Percentiles rank a stretch among this genome's conserved stretches.
Evolutionary conservation across 2,888 invertebrate species (phyloP).

Genomic region (Nephrotoma appendiculata): DNA sequence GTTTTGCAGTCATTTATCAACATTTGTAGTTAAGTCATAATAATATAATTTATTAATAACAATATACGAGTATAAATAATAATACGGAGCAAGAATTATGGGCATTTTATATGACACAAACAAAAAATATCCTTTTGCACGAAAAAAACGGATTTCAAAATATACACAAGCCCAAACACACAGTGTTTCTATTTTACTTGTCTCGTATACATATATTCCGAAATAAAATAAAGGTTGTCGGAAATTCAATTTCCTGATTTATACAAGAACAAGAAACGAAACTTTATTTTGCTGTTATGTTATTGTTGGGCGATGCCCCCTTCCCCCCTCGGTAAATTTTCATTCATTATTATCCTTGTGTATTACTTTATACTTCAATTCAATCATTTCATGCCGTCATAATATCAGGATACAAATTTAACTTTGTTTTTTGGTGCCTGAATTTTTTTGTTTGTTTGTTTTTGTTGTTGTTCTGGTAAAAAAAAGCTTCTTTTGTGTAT

Average conservation of each 20-base stretch:
- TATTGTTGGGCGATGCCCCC: not conserved
- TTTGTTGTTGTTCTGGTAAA: not conserved
- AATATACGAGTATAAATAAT: not conserved
- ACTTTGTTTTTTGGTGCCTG: not conserved
- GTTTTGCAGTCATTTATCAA: not conserved
- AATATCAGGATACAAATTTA: not conserved
- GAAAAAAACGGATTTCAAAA: not conserved
- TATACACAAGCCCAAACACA: not conserved
- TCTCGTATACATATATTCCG: not conserved
- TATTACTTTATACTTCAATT: not conserved
- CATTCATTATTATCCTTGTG: not conserved
- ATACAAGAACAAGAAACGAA: not conserved
- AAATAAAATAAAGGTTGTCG: not conserved
- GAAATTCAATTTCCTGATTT: not conserved
- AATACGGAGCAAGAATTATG: not conserved
- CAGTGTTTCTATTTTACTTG: not conserved
- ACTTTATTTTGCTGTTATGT: not conserved
- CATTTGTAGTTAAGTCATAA: not conserved
- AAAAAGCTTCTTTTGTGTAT: not conserved
- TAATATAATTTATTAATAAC: not conserved
- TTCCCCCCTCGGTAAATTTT: not conserved
- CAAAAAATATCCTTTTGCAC: not conserved
- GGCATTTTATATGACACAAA: not conserved
- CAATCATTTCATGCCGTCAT: not conserved
- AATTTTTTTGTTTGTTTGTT: not conserved